These are phyloP conservation scores for Siphlonurus alternatus DNA, from an alignment of 2,888 invertebrate genomes.

Conservation along the genomic window DNA sequence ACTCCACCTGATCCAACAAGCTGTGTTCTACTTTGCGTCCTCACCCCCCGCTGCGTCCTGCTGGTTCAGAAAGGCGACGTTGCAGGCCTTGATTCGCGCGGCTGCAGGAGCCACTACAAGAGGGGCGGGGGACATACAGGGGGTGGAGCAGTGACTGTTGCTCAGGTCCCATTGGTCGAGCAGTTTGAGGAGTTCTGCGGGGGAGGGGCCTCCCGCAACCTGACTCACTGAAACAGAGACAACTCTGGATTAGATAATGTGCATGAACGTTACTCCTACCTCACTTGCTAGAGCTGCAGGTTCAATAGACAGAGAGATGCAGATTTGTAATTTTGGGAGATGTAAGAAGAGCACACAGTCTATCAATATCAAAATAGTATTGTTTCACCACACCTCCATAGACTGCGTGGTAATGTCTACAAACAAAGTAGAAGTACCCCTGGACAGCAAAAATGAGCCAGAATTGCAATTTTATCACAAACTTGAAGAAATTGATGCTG, in stretches of 20 bases:
- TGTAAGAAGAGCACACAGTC: no score
- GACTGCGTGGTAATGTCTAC: no score
- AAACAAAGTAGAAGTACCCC: no score
- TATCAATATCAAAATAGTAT: no score
- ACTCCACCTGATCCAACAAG: conserved; percentile 29
- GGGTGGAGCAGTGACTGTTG: conserved; percentile 57
- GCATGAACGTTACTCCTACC: no score
- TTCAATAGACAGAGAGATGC: no score
- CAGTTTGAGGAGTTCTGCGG: conserved; percentile 76
- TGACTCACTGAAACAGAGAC: conserved; percentile 32
- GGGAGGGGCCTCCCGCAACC: conserved; percentile 74
- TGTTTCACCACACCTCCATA: no score
- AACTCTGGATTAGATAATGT: no score
- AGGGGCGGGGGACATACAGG: conserved; percentile 60
- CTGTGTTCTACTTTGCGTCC: conserved; percentile 17
- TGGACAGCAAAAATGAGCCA: not conserved
- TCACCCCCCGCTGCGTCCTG: conserved; percentile 8
- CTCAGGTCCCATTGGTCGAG: conserved; percentile 89
- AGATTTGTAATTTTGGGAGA: no score
- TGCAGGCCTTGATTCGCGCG: conserved; percentile 26
- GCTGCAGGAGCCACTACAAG: conserved; percentile 28
- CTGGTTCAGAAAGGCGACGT: conserved; percentile 20
- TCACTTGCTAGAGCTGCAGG: no score
- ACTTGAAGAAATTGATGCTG: no score
- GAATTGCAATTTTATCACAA: not conserved